Evolutionary conservation across 1,140 invertebrate genomes (phyloP).

Genomic region (Vanessa atalanta): DNA sequence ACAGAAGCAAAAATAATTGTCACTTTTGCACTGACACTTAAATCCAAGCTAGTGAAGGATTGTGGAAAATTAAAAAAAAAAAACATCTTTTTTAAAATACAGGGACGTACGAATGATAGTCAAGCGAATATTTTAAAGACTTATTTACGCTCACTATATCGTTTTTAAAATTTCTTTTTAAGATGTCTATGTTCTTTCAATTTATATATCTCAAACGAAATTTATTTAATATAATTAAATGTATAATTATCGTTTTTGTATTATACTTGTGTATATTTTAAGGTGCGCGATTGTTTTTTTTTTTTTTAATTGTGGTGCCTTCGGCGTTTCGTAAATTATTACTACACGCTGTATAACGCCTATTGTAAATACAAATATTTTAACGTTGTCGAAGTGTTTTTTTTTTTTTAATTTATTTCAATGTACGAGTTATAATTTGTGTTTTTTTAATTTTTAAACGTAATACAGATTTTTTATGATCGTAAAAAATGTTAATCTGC

Average conservation of each 20-base stretch:
- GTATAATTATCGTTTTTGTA: neutral
- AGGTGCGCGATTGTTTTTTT: constrained; percentile 17
- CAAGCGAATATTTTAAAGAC: neutral
- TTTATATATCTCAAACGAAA: neutral
- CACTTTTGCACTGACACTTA: no score
- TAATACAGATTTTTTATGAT: no score
- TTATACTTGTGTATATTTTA: neutral
- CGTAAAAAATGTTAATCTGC: no score
- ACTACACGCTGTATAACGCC: neutral
- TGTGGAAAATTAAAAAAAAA: neutral
- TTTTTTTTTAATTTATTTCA: no score
- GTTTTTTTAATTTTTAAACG: no score
- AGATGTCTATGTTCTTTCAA: neutral
- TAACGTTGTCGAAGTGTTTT: no score
- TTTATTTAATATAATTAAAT: neutral
- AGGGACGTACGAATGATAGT: neutral
- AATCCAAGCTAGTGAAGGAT: no score
- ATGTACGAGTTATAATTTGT: no score
- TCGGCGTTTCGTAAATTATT: neutral
- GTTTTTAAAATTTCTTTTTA: neutral
- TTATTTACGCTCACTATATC: constrained; percentile 14
- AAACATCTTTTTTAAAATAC: neutral
- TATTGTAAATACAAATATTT: neutral
- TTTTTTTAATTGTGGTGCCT: constrained; percentile 16
- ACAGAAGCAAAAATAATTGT: no score